Evolutionary conservation across 1,140 invertebrate species (phyloP).

Genomic region (Antheraea pernyi): DNA sequence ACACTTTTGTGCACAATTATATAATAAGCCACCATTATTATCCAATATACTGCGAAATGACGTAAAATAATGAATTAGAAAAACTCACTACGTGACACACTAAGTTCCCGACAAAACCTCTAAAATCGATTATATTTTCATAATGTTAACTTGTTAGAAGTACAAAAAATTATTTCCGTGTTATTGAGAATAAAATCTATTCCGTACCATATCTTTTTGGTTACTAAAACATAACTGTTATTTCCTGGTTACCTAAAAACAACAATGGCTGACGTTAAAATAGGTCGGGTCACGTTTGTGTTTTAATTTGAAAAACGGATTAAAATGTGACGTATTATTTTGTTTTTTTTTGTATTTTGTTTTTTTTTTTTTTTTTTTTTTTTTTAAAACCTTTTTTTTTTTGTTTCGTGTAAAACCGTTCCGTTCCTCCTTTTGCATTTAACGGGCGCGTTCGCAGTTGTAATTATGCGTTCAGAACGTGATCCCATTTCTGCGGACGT

Average conservation of each 20-base stretch:
- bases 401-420: conserved; percentile 1
- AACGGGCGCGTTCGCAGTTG: conserved; percentile 40
- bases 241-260: not conserved
- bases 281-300: conserved; percentile 28
- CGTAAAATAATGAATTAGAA: too few species aligned
- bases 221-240: not conserved
- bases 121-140: too few species aligned
- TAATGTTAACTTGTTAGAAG: not conserved
- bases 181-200: not conserved
- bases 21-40: too few species aligned
- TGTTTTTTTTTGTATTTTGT: conserved; percentile 1
- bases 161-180: not conserved
- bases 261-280: conserved; percentile 19
- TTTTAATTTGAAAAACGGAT: conserved; percentile 41
- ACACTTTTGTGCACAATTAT: too few species aligned
- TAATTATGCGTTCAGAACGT: conserved; percentile 63
- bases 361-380: conserved; percentile 10
- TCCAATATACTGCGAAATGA: too few species aligned
- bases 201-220: not conserved
- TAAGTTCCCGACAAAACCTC: not conserved
- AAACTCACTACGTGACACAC: too few species aligned
- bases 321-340: conserved; percentile 42
- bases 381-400: not conserved
- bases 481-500: conserved; percentile 59
- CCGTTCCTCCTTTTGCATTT: conserved; percentile 23